Percentiles rank a stretch among this genome's conserved stretches.
Conservation (phyloP, 2,797 vertebrate genomes). For the Apogon hyalosoma region DNA sequence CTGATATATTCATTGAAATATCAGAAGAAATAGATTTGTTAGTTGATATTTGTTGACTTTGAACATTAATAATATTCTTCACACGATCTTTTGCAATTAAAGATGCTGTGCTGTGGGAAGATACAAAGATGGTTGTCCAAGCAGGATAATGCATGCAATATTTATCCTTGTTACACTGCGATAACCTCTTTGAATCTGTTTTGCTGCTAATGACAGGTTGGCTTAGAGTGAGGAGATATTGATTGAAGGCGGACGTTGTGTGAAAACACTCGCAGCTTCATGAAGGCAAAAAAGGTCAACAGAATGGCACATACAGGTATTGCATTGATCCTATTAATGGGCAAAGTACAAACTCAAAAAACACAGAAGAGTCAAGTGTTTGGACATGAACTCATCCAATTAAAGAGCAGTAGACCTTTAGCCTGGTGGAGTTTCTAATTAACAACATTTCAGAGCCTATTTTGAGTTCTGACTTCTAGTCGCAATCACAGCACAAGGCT, state of each 20-base stretch:
- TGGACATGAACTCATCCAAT: constrained; percentile 39
- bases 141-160: not conserved
- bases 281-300: constrained; percentile 59
- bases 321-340: constrained; percentile 55
- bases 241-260: constrained; percentile 41
- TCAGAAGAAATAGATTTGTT: not conserved
- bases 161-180: not conserved
- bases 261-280: constrained; percentile 31
- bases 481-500: constrained; percentile 42
- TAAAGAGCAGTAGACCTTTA: constrained; percentile 49
- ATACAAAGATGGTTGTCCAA: too few relatives aligned
- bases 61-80: not conserved
- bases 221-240: constrained; percentile 42
- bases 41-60: not conserved
- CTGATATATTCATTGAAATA: not conserved
- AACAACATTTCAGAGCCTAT: constrained; percentile 44
- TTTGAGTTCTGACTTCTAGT: constrained; percentile 35
- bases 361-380: constrained; percentile 21
- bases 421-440: constrained; percentile 55
- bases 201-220: constrained; percentile 21
- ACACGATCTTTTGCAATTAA: not conserved
- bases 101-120: not conserved
- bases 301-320: constrained; percentile 26
- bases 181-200: constrained; percentile 4
- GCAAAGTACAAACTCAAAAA: constrained; percentile 32